These are phyloP conservation scores for Zaprionus tsacasi DNA, from an alignment of 1,140 invertebrate species.

Conservation along the genomic window DNA sequence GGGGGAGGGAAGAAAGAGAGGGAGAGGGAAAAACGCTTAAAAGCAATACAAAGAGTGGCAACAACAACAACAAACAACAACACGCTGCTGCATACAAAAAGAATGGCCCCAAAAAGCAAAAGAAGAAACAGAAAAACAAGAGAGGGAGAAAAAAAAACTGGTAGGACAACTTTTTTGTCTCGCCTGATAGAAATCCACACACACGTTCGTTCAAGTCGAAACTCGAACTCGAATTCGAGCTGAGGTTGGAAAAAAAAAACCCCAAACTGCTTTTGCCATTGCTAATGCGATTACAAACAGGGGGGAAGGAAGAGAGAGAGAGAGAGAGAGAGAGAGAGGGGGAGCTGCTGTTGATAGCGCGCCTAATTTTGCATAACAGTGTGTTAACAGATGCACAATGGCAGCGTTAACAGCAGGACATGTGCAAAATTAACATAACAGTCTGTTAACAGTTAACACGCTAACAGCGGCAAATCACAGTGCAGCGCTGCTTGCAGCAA, in stretches of 20 bases:
- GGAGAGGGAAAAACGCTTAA: conserved; percentile 12
- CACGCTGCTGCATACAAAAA: conserved; percentile 44
- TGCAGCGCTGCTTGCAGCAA: not conserved
- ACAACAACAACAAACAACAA: conserved; percentile 12
- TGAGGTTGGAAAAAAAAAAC: conserved; percentile 12
- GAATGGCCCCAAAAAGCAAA: conserved; percentile 55
- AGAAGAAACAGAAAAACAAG: conserved; percentile 47
- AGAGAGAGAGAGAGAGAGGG: not conserved
- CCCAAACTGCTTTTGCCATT: conserved; percentile 42
- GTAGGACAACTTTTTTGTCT: conserved; percentile 70
- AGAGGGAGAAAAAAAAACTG: conserved; percentile 52
- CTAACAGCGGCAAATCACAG: not conserved
- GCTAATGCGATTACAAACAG: conserved; percentile 26
- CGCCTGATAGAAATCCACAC: conserved; percentile 64
- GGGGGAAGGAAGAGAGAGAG: not conserved
- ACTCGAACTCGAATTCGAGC: conserved; percentile 26
- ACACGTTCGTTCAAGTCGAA: conserved; percentile 39
- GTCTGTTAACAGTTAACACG: not conserved
- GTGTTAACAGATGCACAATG: conserved; percentile 43
- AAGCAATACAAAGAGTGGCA: conserved; percentile 22
- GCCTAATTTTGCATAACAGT: conserved; percentile 51
- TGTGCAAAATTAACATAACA: not conserved
- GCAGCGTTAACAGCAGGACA: conserved; percentile 28
- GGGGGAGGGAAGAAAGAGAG: conserved; percentile 1
- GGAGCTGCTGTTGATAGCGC: conserved; percentile 17